Conservation (phyloP, 2,888 invertebrate species). For the Salticus scenicus region DNA sequence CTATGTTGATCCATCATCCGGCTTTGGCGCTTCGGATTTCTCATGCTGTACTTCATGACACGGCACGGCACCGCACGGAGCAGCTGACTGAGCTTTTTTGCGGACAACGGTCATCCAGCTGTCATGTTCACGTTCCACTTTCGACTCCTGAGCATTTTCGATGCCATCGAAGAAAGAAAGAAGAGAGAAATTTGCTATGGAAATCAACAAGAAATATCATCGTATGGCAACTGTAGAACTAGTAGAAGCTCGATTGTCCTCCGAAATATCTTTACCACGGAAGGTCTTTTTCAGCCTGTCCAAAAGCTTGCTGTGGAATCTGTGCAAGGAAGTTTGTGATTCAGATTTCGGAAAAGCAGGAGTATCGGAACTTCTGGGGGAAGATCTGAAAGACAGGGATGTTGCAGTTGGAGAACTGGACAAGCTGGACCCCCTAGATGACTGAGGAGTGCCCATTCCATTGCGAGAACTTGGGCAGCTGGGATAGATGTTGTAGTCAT, state of each 20-base stretch:
- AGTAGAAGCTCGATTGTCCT: constrained; percentile 17
- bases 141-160: constrained; percentile 20
- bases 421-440: constrained; percentile 77
- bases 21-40: too few species aligned
- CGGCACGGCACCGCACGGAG: not conserved
- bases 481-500: constrained; percentile 93
- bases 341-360: constrained; percentile 73
- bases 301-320: constrained; percentile 87
- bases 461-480: constrained; percentile 79
- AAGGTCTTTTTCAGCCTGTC: constrained; percentile 86
- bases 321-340: constrained; percentile 81
- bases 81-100: not conserved
- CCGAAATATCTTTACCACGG: constrained; percentile 77
- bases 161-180: constrained; percentile 38
- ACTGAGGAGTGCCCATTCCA: constrained; percentile 74
- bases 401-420: constrained; percentile 70
- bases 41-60: not conserved
- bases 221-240: constrained; percentile 22
- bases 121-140: not conserved
- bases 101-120: not conserved
- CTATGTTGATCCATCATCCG: constrained; percentile 16
- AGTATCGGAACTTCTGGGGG: constrained; percentile 49
- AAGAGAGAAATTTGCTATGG: not conserved
- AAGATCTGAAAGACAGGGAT: constrained; percentile 53
- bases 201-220: constrained; percentile 10